These are phyloP conservation scores for Ceryle rudis DNA, from an alignment of 2,797 vertebrate species.

Conservation along the genomic window DNA sequence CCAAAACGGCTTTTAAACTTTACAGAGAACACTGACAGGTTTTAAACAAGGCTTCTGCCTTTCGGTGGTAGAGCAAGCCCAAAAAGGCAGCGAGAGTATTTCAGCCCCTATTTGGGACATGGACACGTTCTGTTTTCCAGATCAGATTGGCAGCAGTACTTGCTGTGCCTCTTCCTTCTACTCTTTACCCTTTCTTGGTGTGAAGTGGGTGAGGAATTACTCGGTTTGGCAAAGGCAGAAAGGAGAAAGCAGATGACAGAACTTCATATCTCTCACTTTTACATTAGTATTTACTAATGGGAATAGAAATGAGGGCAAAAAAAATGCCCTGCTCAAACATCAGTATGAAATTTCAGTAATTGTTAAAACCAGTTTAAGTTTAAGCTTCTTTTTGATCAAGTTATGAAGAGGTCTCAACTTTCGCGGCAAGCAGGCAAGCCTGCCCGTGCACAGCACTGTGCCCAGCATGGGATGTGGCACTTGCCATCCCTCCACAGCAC, in stretches of 20 bases:
- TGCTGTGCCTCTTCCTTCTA: conserved; percentile 26
- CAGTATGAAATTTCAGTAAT: background rate
- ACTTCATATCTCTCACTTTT: background rate
- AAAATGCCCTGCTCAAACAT: background rate
- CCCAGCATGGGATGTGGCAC: background rate
- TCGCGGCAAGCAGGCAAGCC: background rate
- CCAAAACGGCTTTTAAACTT: background rate
- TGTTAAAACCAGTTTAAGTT: background rate
- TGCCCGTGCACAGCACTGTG: background rate
- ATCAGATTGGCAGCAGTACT: conserved; percentile 53
- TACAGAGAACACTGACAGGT: background rate
- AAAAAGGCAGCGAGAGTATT: conserved; percentile 58
- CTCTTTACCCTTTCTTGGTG: conserved; percentile 65
- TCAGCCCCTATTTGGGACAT: conserved; percentile 62
- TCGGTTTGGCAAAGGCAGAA: conserved; percentile 26
- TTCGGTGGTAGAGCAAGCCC: conserved; percentile 13
- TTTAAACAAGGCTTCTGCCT: conserved; percentile 38
- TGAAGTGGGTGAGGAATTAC: conserved; percentile 40
- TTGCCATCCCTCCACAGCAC: background rate
- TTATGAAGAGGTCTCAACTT: background rate
- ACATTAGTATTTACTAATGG: conserved; percentile 47
- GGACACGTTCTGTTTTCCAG: conserved; percentile 30
- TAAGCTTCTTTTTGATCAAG: background rate
- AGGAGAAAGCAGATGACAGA: conserved; percentile 36
- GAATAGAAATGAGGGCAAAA: background rate